Evolutionary conservation across 2,113 vertebrate genomes (phyloP).

Genomic region (Anhinga anhinga): DNA sequence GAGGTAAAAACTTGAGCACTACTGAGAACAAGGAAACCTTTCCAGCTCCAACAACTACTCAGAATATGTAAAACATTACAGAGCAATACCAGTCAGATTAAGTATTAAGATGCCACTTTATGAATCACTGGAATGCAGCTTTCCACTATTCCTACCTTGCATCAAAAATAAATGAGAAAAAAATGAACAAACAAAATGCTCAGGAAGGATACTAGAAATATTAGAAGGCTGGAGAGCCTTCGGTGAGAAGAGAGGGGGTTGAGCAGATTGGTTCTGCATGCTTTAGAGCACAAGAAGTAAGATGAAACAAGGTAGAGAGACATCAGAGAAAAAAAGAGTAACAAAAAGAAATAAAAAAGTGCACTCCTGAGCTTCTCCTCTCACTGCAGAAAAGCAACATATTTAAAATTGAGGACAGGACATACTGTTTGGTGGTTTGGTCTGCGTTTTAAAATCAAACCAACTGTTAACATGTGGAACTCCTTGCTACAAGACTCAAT

Average conservation of each 20-base stretch:
- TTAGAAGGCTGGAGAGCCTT: background rate
- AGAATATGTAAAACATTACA: background rate
- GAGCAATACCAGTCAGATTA: background rate
- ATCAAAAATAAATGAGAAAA: background rate
- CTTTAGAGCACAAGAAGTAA: background rate
- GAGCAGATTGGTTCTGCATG: background rate
- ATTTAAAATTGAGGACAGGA: background rate
- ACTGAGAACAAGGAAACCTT: background rate
- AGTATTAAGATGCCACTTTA: background rate
- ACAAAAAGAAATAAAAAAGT: background rate
- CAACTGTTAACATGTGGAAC: background rate
- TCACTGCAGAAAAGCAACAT: accelerated
- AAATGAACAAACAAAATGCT: background rate
- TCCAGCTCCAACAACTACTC: background rate
- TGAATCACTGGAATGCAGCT: background rate
- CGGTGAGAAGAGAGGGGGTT: background rate
- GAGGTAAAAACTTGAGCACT: background rate
- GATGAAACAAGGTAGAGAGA: background rate
- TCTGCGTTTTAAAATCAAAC: background rate
- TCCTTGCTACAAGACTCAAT: background rate
- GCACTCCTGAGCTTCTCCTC: background rate
- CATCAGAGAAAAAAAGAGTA: background rate
- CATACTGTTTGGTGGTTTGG: background rate
- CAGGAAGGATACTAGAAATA: background rate
- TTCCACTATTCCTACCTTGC: background rate